Evolutionary conservation across 1,140 invertebrate genomes (phyloP).

Genomic region (Zaprionus camerounensis): DNA sequence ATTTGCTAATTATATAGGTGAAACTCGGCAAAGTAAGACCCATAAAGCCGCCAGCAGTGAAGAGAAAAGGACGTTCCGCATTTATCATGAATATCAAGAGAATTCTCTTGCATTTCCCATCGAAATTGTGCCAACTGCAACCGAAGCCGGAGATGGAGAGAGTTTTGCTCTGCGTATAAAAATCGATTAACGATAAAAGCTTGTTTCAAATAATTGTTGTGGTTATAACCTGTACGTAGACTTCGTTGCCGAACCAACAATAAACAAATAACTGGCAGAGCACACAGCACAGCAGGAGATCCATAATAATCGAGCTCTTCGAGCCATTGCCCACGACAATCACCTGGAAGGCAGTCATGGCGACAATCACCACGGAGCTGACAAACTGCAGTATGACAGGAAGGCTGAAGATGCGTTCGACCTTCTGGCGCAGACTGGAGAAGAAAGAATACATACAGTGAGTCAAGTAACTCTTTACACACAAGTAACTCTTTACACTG

Average conservation of each 20-base stretch:
- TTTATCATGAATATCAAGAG: constrained; percentile 67
- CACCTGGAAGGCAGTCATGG: constrained; percentile 73
- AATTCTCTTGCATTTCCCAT: constrained; percentile 44
- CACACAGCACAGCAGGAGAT: constrained; percentile 64
- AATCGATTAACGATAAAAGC: background rate
- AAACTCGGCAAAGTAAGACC: constrained; percentile 64
- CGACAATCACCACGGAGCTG: constrained; percentile 64
- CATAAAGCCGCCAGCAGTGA: constrained; percentile 76
- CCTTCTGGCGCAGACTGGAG: constrained; percentile 53
- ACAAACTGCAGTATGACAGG: constrained; percentile 70
- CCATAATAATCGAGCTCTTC: constrained; percentile 59
- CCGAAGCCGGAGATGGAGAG: constrained; percentile 53
- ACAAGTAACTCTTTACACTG: no score
- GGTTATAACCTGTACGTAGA: constrained; percentile 68
- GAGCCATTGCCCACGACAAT: constrained; percentile 52
- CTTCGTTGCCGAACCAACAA: constrained; percentile 75
- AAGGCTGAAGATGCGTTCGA: constrained; percentile 60
- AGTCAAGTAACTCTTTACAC: no score
- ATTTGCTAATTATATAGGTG: constrained; percentile 65
- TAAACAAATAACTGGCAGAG: constrained; percentile 70
- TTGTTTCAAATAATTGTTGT: background rate
- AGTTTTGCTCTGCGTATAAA: constrained; percentile 61
- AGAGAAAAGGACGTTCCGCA: constrained; percentile 66
- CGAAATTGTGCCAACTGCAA: constrained; percentile 57
- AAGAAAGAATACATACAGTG: background rate